Base-by-base conservation (phyloP, 2,797 vertebrate species). In the Propithecus perrieri region DNA sequence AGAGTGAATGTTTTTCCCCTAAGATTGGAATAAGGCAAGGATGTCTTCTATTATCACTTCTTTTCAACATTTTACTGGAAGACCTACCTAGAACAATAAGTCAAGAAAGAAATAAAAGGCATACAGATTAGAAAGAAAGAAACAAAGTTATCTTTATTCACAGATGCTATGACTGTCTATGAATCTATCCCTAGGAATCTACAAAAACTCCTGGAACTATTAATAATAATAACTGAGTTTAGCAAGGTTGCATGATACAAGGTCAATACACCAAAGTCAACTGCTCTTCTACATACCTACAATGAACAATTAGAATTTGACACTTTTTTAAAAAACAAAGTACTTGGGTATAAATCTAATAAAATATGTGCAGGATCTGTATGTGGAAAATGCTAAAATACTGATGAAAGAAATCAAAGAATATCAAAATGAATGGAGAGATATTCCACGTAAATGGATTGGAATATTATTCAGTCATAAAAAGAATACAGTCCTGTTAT, bases 91-190 rank as follows among this genome's bases (percentile, higher is more conserved):
- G 11, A n/a, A 79, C 14, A 88, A 35, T 35, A 71, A 79, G 57
- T 69, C 20, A 81, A 92, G 65, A 86, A 87, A 79, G 26, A 84
- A 96, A 53, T 12, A 55, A 72, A 88, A 89, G 38, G 26, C 6
- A 80, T 17, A 92, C 13, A 74, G 28, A 46, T 22, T 1, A 18
- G 22, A 92, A 72, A 89, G 53, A 22, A 87, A 91, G 61, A 91
- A 87, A 89, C 65, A 92, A 79, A 88, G 57, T n/a, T 69, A 76
- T 43, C n/a, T 84, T 85, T 84, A 89, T 72, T 67, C 35, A 53
- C 17, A 50, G 48, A 74, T 33, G 65, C 57, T 15, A 79, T 43
- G 63, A 85, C 24, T 94, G 26, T 43, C n/a, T 94, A 65, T 59
- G 24, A 30, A 85, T 41, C 41, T 41, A 5, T 6, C n/a, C 35